phyloP scores from a whole-genome alignment of 2,888 invertebrate genomes.

The Melanophora roralis region DNA sequence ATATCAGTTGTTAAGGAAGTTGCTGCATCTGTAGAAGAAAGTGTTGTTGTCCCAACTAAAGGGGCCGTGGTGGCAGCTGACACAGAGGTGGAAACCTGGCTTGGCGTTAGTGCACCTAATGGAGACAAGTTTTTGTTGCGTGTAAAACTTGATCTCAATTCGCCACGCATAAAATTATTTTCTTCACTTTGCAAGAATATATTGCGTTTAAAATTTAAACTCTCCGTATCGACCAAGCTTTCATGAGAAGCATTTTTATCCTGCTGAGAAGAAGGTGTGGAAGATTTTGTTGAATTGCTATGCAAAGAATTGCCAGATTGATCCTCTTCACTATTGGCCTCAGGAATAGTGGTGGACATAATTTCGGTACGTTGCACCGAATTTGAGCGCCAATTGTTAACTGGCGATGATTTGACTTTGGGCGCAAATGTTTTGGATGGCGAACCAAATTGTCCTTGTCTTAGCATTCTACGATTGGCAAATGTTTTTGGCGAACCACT shows the following conservation, averaged over 20 bases:
- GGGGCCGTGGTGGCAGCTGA: not conserved
- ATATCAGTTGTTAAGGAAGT: conserved; percentile 53
- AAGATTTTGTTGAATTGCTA: conserved; percentile 78
- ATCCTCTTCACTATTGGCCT: conserved; percentile 88
- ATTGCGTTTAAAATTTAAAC: conserved; percentile 74
- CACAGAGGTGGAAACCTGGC: not conserved
- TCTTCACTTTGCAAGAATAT: conserved; percentile 77
- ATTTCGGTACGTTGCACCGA: conserved; percentile 83
- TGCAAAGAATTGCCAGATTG: conserved; percentile 80
- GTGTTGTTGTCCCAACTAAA: not conserved
- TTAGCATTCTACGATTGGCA: conserved; percentile 81
- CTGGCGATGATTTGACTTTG: conserved; percentile 81
- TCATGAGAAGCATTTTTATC: conserved; percentile 29
- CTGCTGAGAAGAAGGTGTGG: not conserved
- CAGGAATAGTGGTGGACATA: conserved; percentile 90
- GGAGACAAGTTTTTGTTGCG: conserved; percentile 11
- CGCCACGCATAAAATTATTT: conserved; percentile 77
- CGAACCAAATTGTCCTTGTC: conserved; percentile 78
- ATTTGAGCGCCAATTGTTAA: conserved; percentile 66
- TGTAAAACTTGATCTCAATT: conserved; percentile 68
- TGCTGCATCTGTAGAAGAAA: not conserved
- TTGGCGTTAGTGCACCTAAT: not conserved
- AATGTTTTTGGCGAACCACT: conserved; percentile 85
- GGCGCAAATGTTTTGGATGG: conserved; percentile 79
- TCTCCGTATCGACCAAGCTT: conserved; percentile 63